phyloP scores from a whole-genome alignment of 2,888 invertebrate species.

The Rhyacophila evoluta region DNA sequence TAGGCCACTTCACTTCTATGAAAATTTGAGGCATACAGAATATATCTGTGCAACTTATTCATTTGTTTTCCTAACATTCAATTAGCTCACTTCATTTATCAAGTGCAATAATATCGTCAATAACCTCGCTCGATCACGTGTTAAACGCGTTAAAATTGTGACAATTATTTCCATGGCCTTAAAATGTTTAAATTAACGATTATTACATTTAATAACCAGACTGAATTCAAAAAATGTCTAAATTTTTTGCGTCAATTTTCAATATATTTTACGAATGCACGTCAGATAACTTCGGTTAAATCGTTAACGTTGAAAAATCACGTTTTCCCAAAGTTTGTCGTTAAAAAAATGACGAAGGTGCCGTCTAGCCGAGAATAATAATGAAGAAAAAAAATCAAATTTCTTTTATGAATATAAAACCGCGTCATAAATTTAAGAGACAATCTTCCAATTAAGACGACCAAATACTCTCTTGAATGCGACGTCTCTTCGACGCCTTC shows the following conservation, averaged over 20 bases:
- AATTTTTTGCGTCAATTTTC: background rate
- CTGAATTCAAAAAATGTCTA: no score
- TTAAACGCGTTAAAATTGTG: no score
- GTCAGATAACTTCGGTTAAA: background rate
- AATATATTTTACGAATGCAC: background rate
- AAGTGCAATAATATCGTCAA: no score
- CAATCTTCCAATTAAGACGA: constrained; percentile 18
- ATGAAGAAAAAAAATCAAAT: constrained; percentile 6
- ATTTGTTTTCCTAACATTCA: no score
- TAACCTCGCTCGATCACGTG: no score
- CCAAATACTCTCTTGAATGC: constrained; percentile 2
- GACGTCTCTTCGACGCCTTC: background rate
- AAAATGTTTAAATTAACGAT: no score
- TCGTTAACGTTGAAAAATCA: constrained; percentile 9
- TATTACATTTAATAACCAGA: no score
- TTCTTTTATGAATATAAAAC: constrained; percentile 24
- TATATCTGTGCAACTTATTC: no score
- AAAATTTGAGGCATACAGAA: no score
- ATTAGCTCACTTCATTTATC: no score
- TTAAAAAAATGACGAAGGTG: background rate
- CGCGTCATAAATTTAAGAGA: constrained; percentile 19
- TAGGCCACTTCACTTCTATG: no score
- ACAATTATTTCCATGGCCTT: no score
- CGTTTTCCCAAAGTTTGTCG: background rate
- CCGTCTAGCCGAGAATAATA: constrained; percentile 14